These are phyloP conservation scores for Tychaedon coryphoeus DNA, from an alignment of 2,113 vertebrate species.

Conservation along the genomic window DNA sequence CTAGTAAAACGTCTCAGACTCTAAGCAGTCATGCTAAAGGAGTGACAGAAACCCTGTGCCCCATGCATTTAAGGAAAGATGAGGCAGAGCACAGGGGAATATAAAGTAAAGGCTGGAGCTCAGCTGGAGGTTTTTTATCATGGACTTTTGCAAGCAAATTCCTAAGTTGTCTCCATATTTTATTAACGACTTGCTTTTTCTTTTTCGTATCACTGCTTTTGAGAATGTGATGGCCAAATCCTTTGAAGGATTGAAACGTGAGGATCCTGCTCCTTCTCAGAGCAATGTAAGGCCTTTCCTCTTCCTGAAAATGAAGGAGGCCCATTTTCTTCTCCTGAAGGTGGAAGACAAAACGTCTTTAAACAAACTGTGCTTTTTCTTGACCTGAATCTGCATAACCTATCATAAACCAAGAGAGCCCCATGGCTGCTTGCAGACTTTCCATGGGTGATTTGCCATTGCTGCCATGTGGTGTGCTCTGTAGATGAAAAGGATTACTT, in stretches of 20 bases:
- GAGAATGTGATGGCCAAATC: not conserved
- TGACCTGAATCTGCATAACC: not conserved
- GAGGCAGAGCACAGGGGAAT: not conserved
- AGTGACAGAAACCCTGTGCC: not conserved
- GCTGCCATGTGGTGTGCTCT: rapidly evolving
- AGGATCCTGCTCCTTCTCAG: not conserved
- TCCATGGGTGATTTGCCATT: rapidly evolving
- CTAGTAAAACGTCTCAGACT: not conserved
- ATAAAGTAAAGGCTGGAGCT: not conserved
- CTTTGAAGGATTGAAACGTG: not conserved
- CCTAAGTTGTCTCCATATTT: not conserved
- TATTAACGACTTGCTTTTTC: not conserved
- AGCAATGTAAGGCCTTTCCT: not conserved
- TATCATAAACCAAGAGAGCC: not conserved
- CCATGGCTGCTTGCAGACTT: not conserved
- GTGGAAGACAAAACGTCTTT: not conserved
- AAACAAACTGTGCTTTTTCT: not conserved
- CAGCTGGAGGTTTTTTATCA: not conserved
- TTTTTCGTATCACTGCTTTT: not conserved
- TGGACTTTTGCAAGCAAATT: not conserved
- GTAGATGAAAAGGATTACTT: not conserved
- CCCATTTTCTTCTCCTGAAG: not conserved
- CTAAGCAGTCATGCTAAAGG: not conserved
- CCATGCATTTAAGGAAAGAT: not conserved
- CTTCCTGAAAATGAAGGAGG: not conserved